These are phyloP conservation scores for Eilema sororculum DNA, from an alignment of 2,888 invertebrate genomes.

Conservation along the genomic window DNA sequence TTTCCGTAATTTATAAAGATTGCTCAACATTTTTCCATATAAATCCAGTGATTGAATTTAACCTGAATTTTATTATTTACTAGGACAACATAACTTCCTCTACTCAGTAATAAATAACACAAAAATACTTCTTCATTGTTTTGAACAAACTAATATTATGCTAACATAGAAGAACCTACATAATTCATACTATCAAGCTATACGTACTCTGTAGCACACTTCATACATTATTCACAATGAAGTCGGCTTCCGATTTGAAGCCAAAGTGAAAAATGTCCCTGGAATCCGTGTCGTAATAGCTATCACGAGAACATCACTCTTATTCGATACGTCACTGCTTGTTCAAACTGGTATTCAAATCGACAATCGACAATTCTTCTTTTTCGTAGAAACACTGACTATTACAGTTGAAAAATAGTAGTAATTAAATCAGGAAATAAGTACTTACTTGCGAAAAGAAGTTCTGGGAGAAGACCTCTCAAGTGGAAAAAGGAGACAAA, in stretches of 20 bases:
- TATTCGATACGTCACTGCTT: slow-evolving; percentile 51
- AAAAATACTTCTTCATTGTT: neutral
- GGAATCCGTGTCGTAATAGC: slow-evolving; percentile 44
- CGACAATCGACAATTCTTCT: neutral
- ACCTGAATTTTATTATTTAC: too few species aligned
- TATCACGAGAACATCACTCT: slow-evolving; percentile 55
- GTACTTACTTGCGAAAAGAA: too few species aligned
- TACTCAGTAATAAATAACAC: neutral
- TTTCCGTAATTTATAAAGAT: neutral
- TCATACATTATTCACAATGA: slow-evolving; percentile 63
- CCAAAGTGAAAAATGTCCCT: slow-evolving; percentile 65
- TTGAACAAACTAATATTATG: neutral
- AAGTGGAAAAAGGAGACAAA: too few species aligned
- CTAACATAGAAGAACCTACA: slow-evolving; percentile 1
- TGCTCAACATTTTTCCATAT: neutral
- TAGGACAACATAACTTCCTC: neutral
- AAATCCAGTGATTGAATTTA: neutral
- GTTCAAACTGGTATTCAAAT: slow-evolving; percentile 13
- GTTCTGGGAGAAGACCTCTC: too few species aligned
- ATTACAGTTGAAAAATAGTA: neutral
- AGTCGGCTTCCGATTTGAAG: slow-evolving; percentile 57
- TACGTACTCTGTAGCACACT: slow-evolving; percentile 29
- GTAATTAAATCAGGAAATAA: too few species aligned
- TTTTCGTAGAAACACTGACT: neutral
- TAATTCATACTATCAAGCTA: slow-evolving; percentile 4